Evolutionary conservation across 2,113 vertebrate genomes (phyloP).

Genomic region (Dermatemys mawii): DNA sequence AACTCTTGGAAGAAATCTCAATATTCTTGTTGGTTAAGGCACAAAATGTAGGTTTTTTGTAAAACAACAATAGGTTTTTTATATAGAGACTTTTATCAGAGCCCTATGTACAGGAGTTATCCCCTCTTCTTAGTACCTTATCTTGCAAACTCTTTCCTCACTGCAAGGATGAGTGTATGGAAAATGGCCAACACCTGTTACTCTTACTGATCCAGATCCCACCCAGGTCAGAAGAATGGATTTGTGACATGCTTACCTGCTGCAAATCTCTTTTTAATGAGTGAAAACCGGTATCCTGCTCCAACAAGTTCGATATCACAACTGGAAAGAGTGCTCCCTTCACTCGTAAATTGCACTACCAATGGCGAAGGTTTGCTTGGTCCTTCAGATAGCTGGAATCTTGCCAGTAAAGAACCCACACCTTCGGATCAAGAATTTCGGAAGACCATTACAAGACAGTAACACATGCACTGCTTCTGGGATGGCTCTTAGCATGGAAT

Average conservation of each 20-base stretch:
- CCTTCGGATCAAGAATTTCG: slow-evolving; percentile 70
- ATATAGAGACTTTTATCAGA: not conserved
- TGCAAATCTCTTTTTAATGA: slow-evolving; percentile 97
- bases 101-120: not conserved
- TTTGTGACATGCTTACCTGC: slow-evolving; percentile 83
- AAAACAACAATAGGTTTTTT: not conserved
- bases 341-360: slow-evolving; percentile 97
- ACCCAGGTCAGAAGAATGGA: not conserved
- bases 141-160: not conserved
- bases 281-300: slow-evolving; percentile 95
- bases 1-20: not conserved
- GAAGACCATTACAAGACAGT: not conserved
- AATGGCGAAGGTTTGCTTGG: slow-evolving; percentile 93
- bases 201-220: not conserved
- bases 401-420: slow-evolving; percentile 93
- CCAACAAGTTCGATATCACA: slow-evolving; percentile 96
- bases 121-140: not conserved
- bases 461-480: fast-evolving
- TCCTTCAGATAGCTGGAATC: slow-evolving; percentile 93
- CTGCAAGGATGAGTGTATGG: not conserved
- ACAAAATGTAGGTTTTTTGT: not conserved
- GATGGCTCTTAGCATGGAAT: not conserved
- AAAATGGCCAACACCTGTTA: not conserved
- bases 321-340: slow-evolving; percentile 94
- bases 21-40: not conserved